Base-by-base conservation (phyloP, 1,140 invertebrate genomes). In the Oreohelix idahoensis region DNA sequence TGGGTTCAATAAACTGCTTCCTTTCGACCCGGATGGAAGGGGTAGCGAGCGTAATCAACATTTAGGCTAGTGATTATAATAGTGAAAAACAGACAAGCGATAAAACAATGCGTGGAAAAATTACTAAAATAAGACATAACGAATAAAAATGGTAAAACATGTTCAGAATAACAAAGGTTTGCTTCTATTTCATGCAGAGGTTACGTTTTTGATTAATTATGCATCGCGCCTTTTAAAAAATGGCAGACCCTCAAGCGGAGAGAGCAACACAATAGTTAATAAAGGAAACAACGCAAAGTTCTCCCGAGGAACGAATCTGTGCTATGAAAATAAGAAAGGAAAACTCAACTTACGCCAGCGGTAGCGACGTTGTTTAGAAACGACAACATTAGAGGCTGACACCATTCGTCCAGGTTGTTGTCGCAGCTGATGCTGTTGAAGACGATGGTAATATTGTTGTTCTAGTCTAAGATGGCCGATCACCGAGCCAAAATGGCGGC, bases 381-480 rank as follows among this genome's bases (percentile, higher is more conserved):
- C 51, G 77, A 79, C 77, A 79, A 42, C 77, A 79, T 79, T 13
- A 39, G 32, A 49, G 38, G 13, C 75, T 23, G 51, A 39, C 77
- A 45, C 29, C 63, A 79, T 36, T 45, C 32, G 26, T 29, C 36
- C 26, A 36, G 13, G 77, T 36, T 36, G 45, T 36, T 20, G 58
- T 39, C 23, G 58, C 17, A 26, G 58, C 1, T 51, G 42, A 32
- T 42, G 29, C 17, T 45, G 15, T 13, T 35, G 45, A 51, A 51
- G 32, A 53, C 17, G n/a, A 35, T 53, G 49, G 26, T 77, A 29
- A 49, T 53, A 36, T 51, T 79, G 58, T 79, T 79, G 53, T 79
- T 39, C 29, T 79, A 69, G 38, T 79, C 77, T 66, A 81, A 71
- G 79, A 81, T 71, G 79, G 79, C 66, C 79, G 79, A 49, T 49